Conservation (phyloP, 2,797 vertebrate genomes). For the Micromesistius poutassou region DNA sequence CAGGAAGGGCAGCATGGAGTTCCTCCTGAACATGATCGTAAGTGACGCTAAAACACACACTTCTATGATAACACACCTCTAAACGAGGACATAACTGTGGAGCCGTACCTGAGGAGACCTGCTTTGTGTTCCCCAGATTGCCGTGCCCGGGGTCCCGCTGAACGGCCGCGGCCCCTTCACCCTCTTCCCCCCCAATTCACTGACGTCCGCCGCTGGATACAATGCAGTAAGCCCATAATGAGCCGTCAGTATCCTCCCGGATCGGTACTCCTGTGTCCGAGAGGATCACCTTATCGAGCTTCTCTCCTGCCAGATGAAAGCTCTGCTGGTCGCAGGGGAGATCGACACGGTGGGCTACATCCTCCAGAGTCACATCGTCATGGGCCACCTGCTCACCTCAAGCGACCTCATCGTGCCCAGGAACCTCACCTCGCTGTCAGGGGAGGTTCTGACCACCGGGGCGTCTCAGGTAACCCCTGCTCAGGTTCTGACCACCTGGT, state of each 20-base stretch:
- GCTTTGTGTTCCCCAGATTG: constrained; percentile 45
- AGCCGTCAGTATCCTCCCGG: not conserved
- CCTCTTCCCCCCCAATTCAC: constrained; percentile 72
- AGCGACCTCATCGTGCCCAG: constrained; percentile 69
- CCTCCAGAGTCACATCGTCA: constrained; percentile 83
- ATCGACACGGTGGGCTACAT: constrained; percentile 50
- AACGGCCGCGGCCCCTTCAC: constrained; percentile 83
- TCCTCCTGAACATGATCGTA: constrained; percentile 77
- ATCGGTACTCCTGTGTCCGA: not conserved
- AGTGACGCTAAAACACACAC: constrained; percentile 17
- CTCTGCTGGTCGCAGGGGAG: not conserved
- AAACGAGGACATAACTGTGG: no score
- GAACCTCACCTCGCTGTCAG: constrained; percentile 81
- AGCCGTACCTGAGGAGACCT: no score
- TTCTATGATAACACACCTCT: no score
- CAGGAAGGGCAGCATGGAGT: constrained; percentile 59
- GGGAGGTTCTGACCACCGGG: constrained; percentile 74
- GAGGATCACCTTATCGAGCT: not conserved
- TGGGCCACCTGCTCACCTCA: constrained; percentile 78
- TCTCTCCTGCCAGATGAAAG: not conserved
- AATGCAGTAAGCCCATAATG: not conserved
- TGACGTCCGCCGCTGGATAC: constrained; percentile 38
- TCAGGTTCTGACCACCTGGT: no score
- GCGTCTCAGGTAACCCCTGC: no score
- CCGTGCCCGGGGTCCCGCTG: constrained; percentile 51